These are phyloP conservation scores for Bombus huntii DNA, from an alignment of 1,140 invertebrate species.

Conservation along the genomic window DNA sequence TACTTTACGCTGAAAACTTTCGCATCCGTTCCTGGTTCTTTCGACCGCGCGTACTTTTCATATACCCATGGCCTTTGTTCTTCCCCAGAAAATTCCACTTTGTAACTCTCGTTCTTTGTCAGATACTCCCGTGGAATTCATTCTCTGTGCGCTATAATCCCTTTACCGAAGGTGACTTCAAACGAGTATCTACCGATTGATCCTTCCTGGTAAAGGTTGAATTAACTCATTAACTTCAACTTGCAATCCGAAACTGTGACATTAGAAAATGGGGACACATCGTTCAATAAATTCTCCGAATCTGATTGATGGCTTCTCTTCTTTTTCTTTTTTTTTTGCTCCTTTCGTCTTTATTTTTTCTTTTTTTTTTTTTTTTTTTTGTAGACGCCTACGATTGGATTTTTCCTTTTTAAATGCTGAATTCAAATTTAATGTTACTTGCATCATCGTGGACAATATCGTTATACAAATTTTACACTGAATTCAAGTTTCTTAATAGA, in stretches of 20 bases:
- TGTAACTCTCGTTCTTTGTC: conserved; percentile 28
- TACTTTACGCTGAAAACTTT: neutral
- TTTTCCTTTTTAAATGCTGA: neutral
- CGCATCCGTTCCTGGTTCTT: neutral
- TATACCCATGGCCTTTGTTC: neutral
- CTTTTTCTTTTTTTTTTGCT: neutral
- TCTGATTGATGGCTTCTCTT: neutral
- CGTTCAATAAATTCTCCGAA: neutral
- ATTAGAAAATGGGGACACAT: neutral
- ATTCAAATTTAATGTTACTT: neutral
- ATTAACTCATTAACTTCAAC: conserved; percentile 37
- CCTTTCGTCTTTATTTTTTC: neutral
- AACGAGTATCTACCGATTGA: conserved; percentile 27
- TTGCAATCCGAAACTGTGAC: neutral
- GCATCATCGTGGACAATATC: too few relatives aligned
- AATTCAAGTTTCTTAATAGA: too few relatives aligned
- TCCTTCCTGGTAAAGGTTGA: neutral
- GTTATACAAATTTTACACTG: too few relatives aligned
- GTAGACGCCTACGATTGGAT: fast-evolving
- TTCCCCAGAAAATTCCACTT: conserved; percentile 12
- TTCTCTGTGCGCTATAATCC: conserved; percentile 3
- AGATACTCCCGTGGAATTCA: conserved; percentile 16
- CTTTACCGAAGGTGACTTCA: conserved; percentile 26
- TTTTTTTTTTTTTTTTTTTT: neutral
- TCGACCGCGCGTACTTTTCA: conserved; percentile 7